phyloP scores from a whole-genome alignment of 2,113 vertebrate species.

The Heterochromis multidens region DNA sequence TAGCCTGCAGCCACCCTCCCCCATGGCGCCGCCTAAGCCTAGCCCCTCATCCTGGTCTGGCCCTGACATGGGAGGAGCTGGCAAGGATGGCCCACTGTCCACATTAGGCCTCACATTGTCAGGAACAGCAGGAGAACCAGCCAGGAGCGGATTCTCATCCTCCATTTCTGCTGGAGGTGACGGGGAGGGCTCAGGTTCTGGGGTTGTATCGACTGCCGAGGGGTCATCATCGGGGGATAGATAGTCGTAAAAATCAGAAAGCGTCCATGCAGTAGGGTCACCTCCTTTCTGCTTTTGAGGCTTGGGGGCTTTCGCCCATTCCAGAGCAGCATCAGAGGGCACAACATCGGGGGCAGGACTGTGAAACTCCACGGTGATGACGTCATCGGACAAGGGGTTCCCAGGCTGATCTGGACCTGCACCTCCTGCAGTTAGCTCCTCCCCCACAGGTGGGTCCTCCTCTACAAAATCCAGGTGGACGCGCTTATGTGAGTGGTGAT shows the following conservation, averaged over 20 bases:
- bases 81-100: not conserved
- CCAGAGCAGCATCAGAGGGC: slow-evolving; percentile 51
- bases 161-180: slow-evolving; percentile 72
- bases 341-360: slow-evolving; percentile 67
- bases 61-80: slow-evolving; percentile 22
- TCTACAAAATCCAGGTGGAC: slow-evolving; percentile 57
- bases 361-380: slow-evolving; percentile 83
- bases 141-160: slow-evolving; percentile 71
- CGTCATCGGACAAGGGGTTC: slow-evolving; percentile 54
- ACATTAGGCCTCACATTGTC: slow-evolving; percentile 15
- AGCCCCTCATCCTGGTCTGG: slow-evolving; percentile 19
- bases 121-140: slow-evolving; percentile 55
- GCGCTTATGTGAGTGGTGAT: slow-evolving; percentile 44
- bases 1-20: slow-evolving; percentile 58
- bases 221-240: slow-evolving; percentile 84
- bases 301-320: slow-evolving; percentile 48
- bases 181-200: slow-evolving; percentile 80
- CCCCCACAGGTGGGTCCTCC: slow-evolving; percentile 44
- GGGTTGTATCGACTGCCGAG: slow-evolving; percentile 84
- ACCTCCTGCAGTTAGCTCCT: slow-evolving; percentile 68
- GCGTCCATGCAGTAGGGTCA: slow-evolving; percentile 79
- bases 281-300: slow-evolving; percentile 66
- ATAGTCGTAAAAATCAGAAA: slow-evolving; percentile 86
- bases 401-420: slow-evolving; percentile 59
- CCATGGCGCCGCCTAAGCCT: slow-evolving; percentile 44